Base-by-base conservation (phyloP, 2,888 invertebrate genomes). In the Theristus sp. region DNA sequence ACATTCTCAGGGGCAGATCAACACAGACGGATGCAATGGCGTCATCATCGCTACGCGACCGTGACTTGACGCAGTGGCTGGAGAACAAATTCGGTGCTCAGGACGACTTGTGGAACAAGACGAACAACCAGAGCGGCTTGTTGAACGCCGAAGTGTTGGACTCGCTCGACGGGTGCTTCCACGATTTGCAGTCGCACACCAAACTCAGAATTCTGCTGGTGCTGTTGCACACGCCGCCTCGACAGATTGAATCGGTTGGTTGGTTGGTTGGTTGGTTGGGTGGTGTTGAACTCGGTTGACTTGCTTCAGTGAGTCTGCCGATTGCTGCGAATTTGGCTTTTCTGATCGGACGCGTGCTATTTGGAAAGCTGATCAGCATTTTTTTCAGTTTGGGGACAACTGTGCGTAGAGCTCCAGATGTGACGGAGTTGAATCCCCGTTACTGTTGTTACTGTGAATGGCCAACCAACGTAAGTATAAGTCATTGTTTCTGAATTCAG, bases 111-210 rank as follows among this genome's bases (percentile, higher is more conserved):
- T 68, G 68, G 68, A 60, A 61, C 6, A 65, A 67, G 2, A 58
- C 65, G 22, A 56, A 60, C 22, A 38, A 13, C 6, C 63, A 64
- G 13, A 62, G 66, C 20, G 60, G 65, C 1, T 59, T 67, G 29
- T 59, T 68, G 38, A 64, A 65, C n/a, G 56, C 56, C 26, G 66
- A 66, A 25, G 66, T 68, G 63, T 38, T 68, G 26, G 62, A 62
- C 49, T 67, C 69, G 62, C 59, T 68, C 47, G 66, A 64, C 58
- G 64, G 64, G 1, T 68, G 68, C 58, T 68, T 67, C 53, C 66
- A 63, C 54, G 64, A n/a, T 22, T 25, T 52, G 26, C 26, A 25
- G 27, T 13, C 27, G 6, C 2, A 25, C 27, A 26, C 27, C 1
- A 54, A 54, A 54, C 27, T 54, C 26, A 24, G 54, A 54, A 20